Evolutionary conservation across 1,140 invertebrate species (phyloP).

Genomic region (Platyura marginata): DNA sequence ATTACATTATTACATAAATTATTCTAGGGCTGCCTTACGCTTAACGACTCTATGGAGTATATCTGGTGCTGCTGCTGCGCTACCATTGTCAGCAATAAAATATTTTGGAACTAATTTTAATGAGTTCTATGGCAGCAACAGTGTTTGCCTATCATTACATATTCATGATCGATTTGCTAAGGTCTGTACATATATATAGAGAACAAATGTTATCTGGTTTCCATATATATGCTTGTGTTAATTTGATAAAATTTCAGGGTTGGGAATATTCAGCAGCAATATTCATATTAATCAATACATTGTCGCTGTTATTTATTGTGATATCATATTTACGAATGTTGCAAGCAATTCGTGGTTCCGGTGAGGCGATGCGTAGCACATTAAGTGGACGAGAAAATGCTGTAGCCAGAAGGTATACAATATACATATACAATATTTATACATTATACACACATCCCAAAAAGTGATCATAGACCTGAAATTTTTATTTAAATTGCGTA

Average conservation of each 20-base stretch:
- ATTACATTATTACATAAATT: neutral
- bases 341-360: slow-evolving; percentile 31
- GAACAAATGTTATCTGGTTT: neutral
- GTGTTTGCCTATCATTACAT: slow-evolving; percentile 40
- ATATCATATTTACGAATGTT: slow-evolving; percentile 36
- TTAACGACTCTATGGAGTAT: slow-evolving; percentile 32
- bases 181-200: slow-evolving; percentile 10
- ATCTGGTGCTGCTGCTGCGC: slow-evolving; percentile 26
- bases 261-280: slow-evolving; percentile 41
- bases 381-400: slow-evolving; percentile 31
- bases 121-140: slow-evolving; percentile 42
- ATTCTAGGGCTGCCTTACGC: slow-evolving; percentile 18
- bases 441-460: no score
- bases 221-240: neutral
- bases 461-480: no score
- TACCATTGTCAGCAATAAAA: slow-evolving; percentile 26
- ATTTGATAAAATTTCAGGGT: slow-evolving; percentile 18
- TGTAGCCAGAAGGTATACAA: slow-evolving; percentile 15
- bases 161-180: slow-evolving; percentile 39
- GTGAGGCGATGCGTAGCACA: slow-evolving; percentile 31
- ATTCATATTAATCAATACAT: slow-evolving; percentile 34
- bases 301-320: slow-evolving; percentile 38
- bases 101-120: slow-evolving; percentile 30
- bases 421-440: neutral
- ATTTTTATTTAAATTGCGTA: no score